Conservation (phyloP, 2,888 invertebrate species). For the Drosophila meridiana region DNA sequence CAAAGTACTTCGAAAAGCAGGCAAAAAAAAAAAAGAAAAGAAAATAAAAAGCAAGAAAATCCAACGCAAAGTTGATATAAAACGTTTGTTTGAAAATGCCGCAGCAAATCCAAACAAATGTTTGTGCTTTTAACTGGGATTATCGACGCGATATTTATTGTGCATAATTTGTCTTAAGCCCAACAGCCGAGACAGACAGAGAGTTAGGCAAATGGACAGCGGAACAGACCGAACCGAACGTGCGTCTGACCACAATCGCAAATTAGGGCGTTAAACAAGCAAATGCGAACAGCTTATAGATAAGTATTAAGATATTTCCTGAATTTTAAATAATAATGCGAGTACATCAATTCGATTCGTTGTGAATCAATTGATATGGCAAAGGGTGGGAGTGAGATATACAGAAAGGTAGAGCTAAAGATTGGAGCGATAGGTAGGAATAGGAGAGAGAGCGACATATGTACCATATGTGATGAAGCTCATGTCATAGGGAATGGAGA, state of each 20-base stretch:
- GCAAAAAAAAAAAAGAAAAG: constrained; percentile 7
- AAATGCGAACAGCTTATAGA: constrained; percentile 32
- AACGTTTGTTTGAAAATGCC: constrained; percentile 51
- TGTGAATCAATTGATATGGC: background rate
- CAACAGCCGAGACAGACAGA: constrained; percentile 18
- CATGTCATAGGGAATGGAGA: background rate
- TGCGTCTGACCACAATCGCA: constrained; percentile 39
- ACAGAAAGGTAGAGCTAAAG: too few species aligned
- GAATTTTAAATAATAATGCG: background rate
- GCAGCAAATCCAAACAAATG: constrained; percentile 74
- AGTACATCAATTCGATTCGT: background rate
- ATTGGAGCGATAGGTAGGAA: background rate
- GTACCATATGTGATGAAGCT: too few species aligned
- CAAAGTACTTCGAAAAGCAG: constrained; percentile 21
- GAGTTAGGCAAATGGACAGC: background rate
- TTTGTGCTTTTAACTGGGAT: constrained; percentile 76
- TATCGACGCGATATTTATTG: constrained; percentile 76
- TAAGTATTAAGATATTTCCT: constrained; percentile 13
- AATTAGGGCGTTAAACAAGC: constrained; percentile 14
- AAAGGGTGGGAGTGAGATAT: background rate
- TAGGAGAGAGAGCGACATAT: background rate
- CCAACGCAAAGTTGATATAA: constrained; percentile 19
- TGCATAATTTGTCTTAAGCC: constrained; percentile 65
- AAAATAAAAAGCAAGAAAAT: background rate
- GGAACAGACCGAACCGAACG: background rate